These are phyloP conservation scores for Atta texana DNA, from an alignment of 1,140 invertebrate species.

Conservation along the genomic window DNA sequence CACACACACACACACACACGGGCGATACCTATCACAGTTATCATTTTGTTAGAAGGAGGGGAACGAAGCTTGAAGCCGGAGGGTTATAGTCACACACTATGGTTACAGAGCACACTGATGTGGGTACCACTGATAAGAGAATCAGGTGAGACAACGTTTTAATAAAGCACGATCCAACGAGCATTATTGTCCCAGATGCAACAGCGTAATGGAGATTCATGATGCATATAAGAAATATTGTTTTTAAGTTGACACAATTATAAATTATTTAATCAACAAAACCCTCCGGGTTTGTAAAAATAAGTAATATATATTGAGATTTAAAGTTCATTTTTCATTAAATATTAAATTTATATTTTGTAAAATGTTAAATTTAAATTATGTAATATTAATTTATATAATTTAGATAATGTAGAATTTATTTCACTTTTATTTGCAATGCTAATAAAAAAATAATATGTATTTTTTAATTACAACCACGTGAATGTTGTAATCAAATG, in stretches of 20 bases:
- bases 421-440: background rate
- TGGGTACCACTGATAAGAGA: conserved; percentile 80
- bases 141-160: conserved; percentile 77
- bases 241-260: background rate
- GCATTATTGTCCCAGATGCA: conserved; percentile 67
- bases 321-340: background rate
- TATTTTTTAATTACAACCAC: too few relatives aligned
- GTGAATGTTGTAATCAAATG: too few relatives aligned
- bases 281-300: background rate
- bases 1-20: background rate
- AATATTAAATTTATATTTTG: background rate
- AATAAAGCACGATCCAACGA: conserved; percentile 65
- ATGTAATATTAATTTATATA: background rate
- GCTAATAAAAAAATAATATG: too few relatives aligned
- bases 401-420: background rate
- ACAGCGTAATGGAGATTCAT: conserved; percentile 44
- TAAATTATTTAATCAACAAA: background rate
- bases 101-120: conserved; percentile 80
- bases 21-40: conserved; percentile 64
- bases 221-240: background rate
- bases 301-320: background rate
- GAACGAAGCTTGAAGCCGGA: conserved; percentile 54
- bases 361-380: too few relatives aligned
- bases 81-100: conserved; percentile 80
- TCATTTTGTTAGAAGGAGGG: conserved; percentile 64